A percentile compares a stretch with the other conserved stretches of the same genome.
Evolutionary conservation across 2,797 vertebrate species (phyloP).

Genomic region (Onychomys arenicola): DNA sequence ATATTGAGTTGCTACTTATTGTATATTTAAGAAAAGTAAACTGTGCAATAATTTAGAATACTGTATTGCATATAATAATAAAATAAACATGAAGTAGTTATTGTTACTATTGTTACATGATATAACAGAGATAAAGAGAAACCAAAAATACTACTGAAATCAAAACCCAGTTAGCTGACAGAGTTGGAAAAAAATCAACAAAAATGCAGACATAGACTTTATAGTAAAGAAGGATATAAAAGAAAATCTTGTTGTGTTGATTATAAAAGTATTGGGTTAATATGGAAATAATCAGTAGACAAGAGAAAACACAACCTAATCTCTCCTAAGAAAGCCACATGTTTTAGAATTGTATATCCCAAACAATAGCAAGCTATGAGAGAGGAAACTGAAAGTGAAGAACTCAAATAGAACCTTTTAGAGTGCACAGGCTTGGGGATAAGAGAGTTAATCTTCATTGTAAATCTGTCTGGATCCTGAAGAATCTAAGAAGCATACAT

Average conservation of each 20-base stretch:
- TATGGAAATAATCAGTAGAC: background rate
- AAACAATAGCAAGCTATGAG: background rate
- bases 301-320: background rate
- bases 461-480: background rate
- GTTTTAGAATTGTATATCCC: background rate
- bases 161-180: background rate
- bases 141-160: conserved; percentile 28
- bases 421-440: background rate
- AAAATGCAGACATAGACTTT: background rate
- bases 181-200: background rate
- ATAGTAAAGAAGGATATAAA: background rate
- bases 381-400: background rate
- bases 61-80: background rate
- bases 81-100: background rate
- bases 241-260: background rate
- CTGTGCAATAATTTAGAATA: background rate
- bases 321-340: background rate
- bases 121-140: background rate
- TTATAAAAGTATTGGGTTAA: background rate
- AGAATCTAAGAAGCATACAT: background rate
- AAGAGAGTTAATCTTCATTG: background rate
- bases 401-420: background rate
- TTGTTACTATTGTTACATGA: background rate
- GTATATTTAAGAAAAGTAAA: background rate
- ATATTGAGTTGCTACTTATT: background rate